Conservation (phyloP, 2,113 vertebrate genomes). For the Barbus barbus region DNA sequence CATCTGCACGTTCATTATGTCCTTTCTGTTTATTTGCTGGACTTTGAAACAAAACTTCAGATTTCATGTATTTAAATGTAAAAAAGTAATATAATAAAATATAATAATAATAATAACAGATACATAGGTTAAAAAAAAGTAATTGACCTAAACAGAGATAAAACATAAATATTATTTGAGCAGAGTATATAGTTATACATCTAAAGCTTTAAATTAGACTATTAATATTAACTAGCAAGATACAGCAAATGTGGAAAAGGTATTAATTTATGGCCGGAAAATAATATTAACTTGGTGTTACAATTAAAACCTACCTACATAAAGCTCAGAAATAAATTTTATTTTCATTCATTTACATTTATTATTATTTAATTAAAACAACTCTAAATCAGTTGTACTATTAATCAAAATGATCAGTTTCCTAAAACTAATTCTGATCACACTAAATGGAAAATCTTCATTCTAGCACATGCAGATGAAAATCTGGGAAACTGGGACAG, state of each 20-base stretch:
- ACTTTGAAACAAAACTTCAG: neutral
- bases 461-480: neutral
- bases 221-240: neutral
- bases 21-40: neutral
- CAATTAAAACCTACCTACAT: neutral
- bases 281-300: neutral
- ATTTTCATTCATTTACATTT: neutral
- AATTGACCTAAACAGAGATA: neutral
- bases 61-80: neutral
- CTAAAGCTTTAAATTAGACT: neutral
- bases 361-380: no score
- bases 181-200: no score
- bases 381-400: neutral
- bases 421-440: neutral
- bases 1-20: neutral
- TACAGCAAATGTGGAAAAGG: neutral
- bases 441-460: neutral
- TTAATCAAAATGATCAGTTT: neutral
- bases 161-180: neutral
- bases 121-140: neutral
- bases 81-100: neutral
- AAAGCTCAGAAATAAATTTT: no score
- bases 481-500: constrained; percentile 38
- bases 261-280: no score
- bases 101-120: neutral